phyloP scores from a whole-genome alignment of 2,888 invertebrate species.

The Drosophila demipolita region DNA sequence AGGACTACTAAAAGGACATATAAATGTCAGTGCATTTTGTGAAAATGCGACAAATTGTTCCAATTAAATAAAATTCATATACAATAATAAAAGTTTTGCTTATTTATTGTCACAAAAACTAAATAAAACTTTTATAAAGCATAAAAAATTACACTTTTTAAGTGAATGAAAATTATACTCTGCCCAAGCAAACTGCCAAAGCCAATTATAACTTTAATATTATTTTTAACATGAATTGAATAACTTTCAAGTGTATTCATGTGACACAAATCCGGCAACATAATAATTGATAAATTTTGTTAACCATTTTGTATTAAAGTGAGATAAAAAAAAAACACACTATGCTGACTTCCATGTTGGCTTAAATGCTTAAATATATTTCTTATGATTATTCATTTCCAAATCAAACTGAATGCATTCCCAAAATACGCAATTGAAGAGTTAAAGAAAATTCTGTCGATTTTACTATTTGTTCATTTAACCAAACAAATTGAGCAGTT shows the following conservation, averaged over 20 bases:
- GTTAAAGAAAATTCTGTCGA: neutral
- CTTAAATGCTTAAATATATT: neutral
- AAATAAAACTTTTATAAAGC: neutral
- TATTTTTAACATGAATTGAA: neutral
- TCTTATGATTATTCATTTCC: neutral
- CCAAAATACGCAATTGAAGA: neutral
- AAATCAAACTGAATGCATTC: no score
- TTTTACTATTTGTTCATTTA: neutral
- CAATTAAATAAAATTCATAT: neutral
- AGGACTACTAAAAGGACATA: neutral
- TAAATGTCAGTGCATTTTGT: neutral
- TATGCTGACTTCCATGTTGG: neutral
- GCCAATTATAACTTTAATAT: neutral
- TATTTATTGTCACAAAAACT: neutral
- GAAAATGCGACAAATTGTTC: neutral
- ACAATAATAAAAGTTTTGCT: neutral
- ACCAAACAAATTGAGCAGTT: constrained; percentile 4
- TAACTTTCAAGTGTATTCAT: neutral
- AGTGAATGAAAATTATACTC: neutral
- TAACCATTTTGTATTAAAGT: neutral
- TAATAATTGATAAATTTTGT: neutral
- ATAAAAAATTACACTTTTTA: neutral
- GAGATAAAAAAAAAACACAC: neutral
- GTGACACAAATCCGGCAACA: neutral
- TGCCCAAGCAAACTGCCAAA: neutral